Conservation (phyloP, 1,140 invertebrate genomes). For the Caerostris extrusa region DNA sequence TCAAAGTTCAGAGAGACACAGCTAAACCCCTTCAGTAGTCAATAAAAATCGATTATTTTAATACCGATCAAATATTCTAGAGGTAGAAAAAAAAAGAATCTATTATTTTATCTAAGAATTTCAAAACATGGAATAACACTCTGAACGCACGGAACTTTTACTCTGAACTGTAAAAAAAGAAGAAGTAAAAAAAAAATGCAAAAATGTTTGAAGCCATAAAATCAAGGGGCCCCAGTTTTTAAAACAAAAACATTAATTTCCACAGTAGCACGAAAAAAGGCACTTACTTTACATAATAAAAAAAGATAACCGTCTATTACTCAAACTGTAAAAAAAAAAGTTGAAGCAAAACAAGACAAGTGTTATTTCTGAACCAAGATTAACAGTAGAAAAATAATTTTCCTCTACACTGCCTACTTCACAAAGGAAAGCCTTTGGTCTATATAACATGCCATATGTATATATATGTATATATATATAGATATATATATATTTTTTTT, state of each 20-base stretch:
- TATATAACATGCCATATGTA: constrained; percentile 32
- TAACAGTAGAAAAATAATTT: constrained; percentile 17
- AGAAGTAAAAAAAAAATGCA: neutral
- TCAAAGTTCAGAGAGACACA: neutral
- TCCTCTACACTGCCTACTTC: neutral
- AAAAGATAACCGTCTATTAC: constrained; percentile 67
- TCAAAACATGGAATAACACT: constrained; percentile 66
- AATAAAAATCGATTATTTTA: neutral
- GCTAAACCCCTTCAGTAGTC: neutral
- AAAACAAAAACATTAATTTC: constrained; percentile 73
- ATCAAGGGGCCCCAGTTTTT: constrained; percentile 52
- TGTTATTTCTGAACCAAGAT: constrained; percentile 50
- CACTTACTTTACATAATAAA: constrained; percentile 71
- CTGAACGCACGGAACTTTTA: constrained; percentile 6
- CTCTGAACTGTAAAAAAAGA: neutral
- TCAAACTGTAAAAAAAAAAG: constrained; percentile 40
- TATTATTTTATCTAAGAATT: constrained; percentile 51
- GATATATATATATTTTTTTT: no score
- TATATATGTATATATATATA: constrained; percentile 28
- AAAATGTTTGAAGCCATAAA: constrained; percentile 72
- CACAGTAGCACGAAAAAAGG: constrained; percentile 33
- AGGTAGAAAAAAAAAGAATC: constrained; percentile 15
- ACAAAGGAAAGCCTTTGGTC: constrained; percentile 11
- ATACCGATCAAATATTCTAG: neutral
- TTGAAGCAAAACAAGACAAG: constrained; percentile 40